These are phyloP conservation scores for Irena cyanogastra DNA, from an alignment of 2,113 vertebrate genomes.

Conservation along the genomic window DNA sequence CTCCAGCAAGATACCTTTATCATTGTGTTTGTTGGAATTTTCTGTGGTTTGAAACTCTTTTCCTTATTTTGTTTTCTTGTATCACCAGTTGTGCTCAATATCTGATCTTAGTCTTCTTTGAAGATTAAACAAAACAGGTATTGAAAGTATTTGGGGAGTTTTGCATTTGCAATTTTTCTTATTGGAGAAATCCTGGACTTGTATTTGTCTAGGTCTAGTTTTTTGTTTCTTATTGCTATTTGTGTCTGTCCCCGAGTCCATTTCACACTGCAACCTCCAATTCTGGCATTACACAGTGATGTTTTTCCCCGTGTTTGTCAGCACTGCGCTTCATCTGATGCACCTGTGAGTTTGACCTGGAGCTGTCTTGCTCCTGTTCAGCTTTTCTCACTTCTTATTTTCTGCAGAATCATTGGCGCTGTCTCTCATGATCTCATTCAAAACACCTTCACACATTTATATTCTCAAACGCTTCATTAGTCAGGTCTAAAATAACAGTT, in stretches of 20 bases:
- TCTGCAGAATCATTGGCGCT: not conserved
- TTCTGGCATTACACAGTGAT: not conserved
- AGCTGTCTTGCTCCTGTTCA: not conserved
- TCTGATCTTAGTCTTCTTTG: not conserved
- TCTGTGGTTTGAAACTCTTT: not conserved
- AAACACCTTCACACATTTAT: not conserved
- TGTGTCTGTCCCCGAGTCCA: not conserved
- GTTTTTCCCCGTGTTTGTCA: not conserved
- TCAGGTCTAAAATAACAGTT: not conserved
- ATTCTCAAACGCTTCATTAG: not conserved
- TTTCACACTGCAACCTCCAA: not conserved
- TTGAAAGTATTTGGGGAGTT: not conserved
- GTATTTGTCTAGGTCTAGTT: not conserved
- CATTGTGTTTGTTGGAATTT: not conserved
- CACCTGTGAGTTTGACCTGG: not conserved
- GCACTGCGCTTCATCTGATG: not conserved
- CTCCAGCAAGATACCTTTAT: not conserved
- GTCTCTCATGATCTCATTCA: not conserved
- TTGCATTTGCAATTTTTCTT: not conserved
- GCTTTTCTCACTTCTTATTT: slow-evolving; percentile 9
- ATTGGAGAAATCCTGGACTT: not conserved
- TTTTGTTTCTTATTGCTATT: not conserved
- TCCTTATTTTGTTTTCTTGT: not conserved
- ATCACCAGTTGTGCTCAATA: not conserved
- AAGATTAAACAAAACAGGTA: not conserved